Evolutionary conservation across 1,140 invertebrate species (phyloP).

Genomic region (Neuroterus valhalla): DNA sequence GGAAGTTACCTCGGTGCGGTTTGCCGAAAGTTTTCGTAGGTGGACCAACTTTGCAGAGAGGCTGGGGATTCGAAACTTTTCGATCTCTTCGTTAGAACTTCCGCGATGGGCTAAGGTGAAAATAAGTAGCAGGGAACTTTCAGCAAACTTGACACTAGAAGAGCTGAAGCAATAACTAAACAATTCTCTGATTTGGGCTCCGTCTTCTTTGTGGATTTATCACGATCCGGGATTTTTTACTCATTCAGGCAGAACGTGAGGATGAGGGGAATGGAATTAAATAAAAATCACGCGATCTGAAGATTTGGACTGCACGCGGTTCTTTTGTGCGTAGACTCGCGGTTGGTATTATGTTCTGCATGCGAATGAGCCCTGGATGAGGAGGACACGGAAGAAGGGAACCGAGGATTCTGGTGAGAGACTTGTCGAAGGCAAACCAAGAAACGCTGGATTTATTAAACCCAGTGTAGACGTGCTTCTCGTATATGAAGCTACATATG

Average conservation of each 20-base stretch:
- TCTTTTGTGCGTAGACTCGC: constrained; percentile 47
- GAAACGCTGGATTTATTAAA: constrained; percentile 71
- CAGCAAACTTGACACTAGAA: constrained; percentile 27
- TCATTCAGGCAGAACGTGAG: neutral
- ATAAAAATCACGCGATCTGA: constrained; percentile 64
- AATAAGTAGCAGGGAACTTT: constrained; percentile 6
- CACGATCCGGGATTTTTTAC: neutral
- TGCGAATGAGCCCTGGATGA: constrained; percentile 58
- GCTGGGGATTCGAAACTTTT: constrained; percentile 10
- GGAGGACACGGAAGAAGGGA: constrained; percentile 47
- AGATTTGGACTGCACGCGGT: constrained; percentile 51
- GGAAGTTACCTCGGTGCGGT: constrained; percentile 13
- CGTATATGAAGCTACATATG: constrained; percentile 11
- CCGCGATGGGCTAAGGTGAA: neutral
- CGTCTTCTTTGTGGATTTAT: constrained; percentile 8
- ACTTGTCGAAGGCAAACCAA: constrained; percentile 58
- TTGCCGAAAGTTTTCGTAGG: constrained; percentile 7
- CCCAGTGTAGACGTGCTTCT: constrained; percentile 57
- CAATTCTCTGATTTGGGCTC: neutral
- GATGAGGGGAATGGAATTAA: constrained; percentile 50
- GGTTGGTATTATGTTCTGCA: constrained; percentile 56
- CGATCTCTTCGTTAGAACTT: neutral
- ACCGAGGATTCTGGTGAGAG: constrained; percentile 51
- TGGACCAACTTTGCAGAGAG: neutral
- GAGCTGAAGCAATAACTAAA: constrained; percentile 32